phyloP scores from a whole-genome alignment of 2,888 invertebrate species.

The Lepidochitona cinerea region DNA sequence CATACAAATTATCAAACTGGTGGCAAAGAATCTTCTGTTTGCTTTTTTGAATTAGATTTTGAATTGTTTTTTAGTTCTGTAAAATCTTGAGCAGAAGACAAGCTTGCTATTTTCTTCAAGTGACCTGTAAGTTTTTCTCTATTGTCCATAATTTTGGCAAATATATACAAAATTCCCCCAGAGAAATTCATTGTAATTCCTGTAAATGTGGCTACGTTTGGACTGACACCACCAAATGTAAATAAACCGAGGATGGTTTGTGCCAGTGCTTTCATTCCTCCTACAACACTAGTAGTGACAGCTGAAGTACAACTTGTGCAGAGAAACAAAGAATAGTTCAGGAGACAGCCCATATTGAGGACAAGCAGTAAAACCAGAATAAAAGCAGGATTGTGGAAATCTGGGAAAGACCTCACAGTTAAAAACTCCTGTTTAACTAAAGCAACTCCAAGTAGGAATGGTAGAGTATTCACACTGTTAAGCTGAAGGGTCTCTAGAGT shows the following conservation, averaged over 20 bases:
- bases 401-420: slow-evolving; percentile 20
- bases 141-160: slow-evolving; percentile 64
- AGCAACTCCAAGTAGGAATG: slow-evolving; percentile 58
- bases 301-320: slow-evolving; percentile 72
- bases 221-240: slow-evolving; percentile 71
- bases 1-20: background rate
- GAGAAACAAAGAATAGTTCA: slow-evolving; percentile 72
- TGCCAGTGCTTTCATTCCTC: slow-evolving; percentile 69
- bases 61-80: too few species aligned
- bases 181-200: slow-evolving; percentile 70
- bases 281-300: slow-evolving; percentile 71
- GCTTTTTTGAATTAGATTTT: too few species aligned
- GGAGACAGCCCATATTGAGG: slow-evolving; percentile 63
- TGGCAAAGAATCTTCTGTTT: too few species aligned
- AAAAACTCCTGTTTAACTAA: slow-evolving; percentile 53
- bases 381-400: slow-evolving; percentile 54
- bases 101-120: slow-evolving; percentile 50
- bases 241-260: slow-evolving; percentile 71
- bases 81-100: slow-evolving; percentile 46
- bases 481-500: slow-evolving; percentile 69
- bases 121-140: slow-evolving; percentile 9
- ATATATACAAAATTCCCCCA: slow-evolving; percentile 70
- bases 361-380: slow-evolving; percentile 59
- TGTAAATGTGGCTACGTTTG: slow-evolving; percentile 58
- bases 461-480: slow-evolving; percentile 69